Percentiles rank a stretch among this genome's conserved stretches.
Conservation (phyloP, 2,113 vertebrate genomes). For the Crocuta crocuta region DNA sequence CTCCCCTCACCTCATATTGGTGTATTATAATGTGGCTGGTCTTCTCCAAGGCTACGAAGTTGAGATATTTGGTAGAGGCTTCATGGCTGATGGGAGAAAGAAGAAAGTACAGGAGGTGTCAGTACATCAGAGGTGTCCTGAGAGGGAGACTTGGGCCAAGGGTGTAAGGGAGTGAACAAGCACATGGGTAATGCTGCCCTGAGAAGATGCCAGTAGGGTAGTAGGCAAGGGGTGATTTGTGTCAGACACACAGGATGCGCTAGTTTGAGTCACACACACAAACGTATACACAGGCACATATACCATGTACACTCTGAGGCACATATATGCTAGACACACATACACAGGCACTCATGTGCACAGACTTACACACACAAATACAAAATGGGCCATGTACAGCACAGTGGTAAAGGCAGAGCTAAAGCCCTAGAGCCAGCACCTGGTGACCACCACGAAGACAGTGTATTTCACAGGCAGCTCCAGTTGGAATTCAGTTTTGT, state of each 20-base stretch:
- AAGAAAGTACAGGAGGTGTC: not conserved
- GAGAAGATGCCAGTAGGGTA: too few relatives aligned
- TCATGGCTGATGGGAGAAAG: conserved; percentile 80
- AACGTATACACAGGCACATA: not conserved
- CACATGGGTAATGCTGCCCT: not conserved
- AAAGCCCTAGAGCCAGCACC: conserved; percentile 44
- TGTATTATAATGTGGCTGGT: conserved; percentile 82
- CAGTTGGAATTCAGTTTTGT: conserved; percentile 51
- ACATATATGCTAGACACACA: not conserved
- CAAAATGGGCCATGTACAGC: not conserved
- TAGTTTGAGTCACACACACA: not conserved
- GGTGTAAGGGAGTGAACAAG: not conserved
- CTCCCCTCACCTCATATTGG: conserved; percentile 84
- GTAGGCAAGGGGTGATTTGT: too few relatives aligned
- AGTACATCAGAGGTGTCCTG: not conserved
- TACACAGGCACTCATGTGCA: not conserved
- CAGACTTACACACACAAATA: not conserved
- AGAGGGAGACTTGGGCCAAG: not conserved
- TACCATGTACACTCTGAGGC: fast-evolving
- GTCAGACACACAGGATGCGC: not conserved
- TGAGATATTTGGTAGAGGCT: conserved; percentile 86
- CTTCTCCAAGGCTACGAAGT: conserved; percentile 86
- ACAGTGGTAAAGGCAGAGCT: not conserved
- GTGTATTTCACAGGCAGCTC: conserved; percentile 77
- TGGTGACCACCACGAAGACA: conserved; percentile 52